Evolutionary conservation across 2,113 vertebrate species (phyloP), one percentile per base, ranked within the genome.

Genomic region (Calypte anna): DNA sequence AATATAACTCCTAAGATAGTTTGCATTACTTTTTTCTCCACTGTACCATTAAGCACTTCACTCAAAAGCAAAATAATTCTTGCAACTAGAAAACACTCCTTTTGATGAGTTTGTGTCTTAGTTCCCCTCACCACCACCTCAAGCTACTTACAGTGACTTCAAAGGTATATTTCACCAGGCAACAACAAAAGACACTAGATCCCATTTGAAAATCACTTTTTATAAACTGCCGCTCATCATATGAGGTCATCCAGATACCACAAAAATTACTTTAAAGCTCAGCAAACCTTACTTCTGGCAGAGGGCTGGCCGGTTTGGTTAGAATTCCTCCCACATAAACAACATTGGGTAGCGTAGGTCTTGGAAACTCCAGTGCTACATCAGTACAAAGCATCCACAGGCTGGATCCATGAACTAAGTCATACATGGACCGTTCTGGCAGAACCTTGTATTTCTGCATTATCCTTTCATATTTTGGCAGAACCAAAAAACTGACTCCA

Each of bases 321-420:
- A 99, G 98, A 97, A 99, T 99, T 93, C 99, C 99, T 94, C 99
- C 99, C 48, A 99, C 99, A 67, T 99, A 99, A 23, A 99, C 99
- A 68, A 99, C 99, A 9, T 99, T 99, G 59, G 99, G 99, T 82
- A 99, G 97, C 1, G 99, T 99, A 33, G 99, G 99, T 87, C 99
- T 98, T 3, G 99, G 99, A 86, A 99, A 99, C 97, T 99, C 99
- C 95, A 99, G 98, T 0, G 99, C 99, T 96, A 99, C 85, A 74
- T 99, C 99, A 7, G 99, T 99, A 92, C 99, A 99, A 28, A 99
- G 98, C 99, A 99, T 99, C 99, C 99, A 99, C 58, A 99, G 97
- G 77, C 98, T 98, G 95, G 99, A 98, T 75, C 98, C 99, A 50
- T 99, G 99, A 57, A 99, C 98, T 97, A 99, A 96, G 73, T 99